Evolutionary conservation across 2,113 vertebrate genomes (phyloP), one percentile per base, ranked within the genome.

Genomic region (Orycteropus afer): DNA sequence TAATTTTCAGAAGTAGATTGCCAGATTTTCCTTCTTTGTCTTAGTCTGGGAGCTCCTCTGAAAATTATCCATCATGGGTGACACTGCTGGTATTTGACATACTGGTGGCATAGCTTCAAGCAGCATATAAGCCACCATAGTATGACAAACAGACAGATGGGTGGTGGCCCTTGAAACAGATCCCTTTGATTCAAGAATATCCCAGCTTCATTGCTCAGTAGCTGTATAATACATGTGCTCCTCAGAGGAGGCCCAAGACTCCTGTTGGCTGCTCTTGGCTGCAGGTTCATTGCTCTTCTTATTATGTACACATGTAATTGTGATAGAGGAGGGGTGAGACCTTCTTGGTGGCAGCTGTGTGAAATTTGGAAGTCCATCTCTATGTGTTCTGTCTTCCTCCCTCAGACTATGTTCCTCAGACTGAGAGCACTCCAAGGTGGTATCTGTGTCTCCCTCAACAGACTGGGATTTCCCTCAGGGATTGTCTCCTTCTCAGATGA

Each of bases 261-360:
- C 6, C 2, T 15, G 20, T 6, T 13, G 3, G 42, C 5, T 25
- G 47, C 69, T 61, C 65, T 23, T 51, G 23, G 23, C 45, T 17
- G 76, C 22, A 0, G 2, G 7, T 4, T 0, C 0, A 2, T 14
- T 15, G 45, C 34, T 22, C 25, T 45, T 14, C n/a, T 40, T 15
- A 15, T 57, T 65, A 61, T 17, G 1, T 49, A 27, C 11, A 7
- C 4, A 37, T 1, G 29, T 12, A 9, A 3, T 15, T 0, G 7
- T 63, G 80, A 49, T 3, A 1, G 34, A 49, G 53, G 20, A 25
- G 27, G 40, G 5, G 1, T 5, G 22, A 49, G 12, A 55, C 8
- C 29, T n/a, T 67, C 27, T 29, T 0, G 4, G 53, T 25, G 20
- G 10, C 10, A 65, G 47, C 59, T 40, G 14, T 2, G 45, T 7